Evolutionary conservation across 1,140 invertebrate species (phyloP).

Genomic region (Micrasema longulum): DNA sequence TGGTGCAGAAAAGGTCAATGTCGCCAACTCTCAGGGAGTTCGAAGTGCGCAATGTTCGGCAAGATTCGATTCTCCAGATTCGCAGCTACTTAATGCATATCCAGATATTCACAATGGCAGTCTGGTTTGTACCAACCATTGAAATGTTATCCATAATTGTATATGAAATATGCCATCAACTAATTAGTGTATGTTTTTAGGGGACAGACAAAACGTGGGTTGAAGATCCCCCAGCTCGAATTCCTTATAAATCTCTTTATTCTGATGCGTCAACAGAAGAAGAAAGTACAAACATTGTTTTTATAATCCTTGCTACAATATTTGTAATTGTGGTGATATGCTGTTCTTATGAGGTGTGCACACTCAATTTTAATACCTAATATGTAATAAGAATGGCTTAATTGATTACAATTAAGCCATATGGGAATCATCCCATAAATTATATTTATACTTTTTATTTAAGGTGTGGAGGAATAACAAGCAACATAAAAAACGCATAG

Average conservation of each 20-base stretch:
- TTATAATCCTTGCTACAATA: conserved; percentile 76
- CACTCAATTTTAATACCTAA: background rate
- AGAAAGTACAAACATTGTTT: conserved; percentile 80
- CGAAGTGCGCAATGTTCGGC: conserved; percentile 83
- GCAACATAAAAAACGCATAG: conserved; percentile 74
- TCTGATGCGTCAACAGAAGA: conserved; percentile 79
- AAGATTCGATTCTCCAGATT: conserved; percentile 71
- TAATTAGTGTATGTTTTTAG: too few species aligned
- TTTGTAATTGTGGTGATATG: conserved; percentile 76
- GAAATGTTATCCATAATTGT: background rate
- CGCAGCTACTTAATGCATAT: conserved; percentile 60
- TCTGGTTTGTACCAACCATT: conserved; percentile 55
- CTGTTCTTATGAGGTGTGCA: conserved; percentile 71
- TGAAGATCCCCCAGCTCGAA: conserved; percentile 80
- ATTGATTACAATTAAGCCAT: too few species aligned
- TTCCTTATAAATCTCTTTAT: conserved; percentile 79
- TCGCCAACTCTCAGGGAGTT: conserved; percentile 85
- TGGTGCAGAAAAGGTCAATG: conserved; percentile 82
- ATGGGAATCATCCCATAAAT: too few species aligned
- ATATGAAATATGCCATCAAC: too few species aligned
- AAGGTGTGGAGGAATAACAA: conserved; percentile 73
- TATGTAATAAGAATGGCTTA: too few species aligned
- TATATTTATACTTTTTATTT: conserved; percentile 28
- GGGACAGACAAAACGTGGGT: conserved; percentile 82
- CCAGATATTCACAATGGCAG: conserved; percentile 62